These are phyloP conservation scores for Lepidochitona cinerea DNA, from an alignment of 2,888 invertebrate species.

Conservation along the genomic window DNA sequence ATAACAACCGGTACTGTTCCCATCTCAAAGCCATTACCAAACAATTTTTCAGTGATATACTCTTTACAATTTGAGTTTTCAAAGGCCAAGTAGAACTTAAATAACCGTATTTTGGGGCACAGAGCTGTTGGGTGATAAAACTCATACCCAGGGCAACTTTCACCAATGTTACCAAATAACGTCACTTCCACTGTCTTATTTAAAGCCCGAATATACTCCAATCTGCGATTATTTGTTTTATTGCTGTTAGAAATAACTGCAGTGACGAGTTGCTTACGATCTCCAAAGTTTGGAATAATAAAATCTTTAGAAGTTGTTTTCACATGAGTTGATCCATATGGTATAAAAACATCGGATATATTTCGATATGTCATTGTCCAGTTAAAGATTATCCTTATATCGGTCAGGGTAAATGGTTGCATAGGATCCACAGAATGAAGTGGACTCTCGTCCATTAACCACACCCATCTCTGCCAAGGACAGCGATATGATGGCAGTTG, in stretches of 20 bases:
- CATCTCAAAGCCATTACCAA: background rate
- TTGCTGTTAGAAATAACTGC: background rate
- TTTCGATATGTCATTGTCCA: constrained; percentile 4
- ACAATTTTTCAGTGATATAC: background rate
- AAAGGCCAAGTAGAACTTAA: background rate
- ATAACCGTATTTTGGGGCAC: background rate
- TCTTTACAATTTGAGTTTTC: constrained; percentile 4
- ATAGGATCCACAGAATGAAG: background rate
- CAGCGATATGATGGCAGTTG: background rate
- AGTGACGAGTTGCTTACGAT: too few relatives aligned
- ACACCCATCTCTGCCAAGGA: background rate
- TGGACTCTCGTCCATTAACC: background rate
- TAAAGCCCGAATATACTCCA: background rate
- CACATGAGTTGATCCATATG: background rate
- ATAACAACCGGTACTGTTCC: constrained; percentile 3
- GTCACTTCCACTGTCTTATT: background rate
- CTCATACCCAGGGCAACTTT: background rate
- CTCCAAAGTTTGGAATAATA: too few relatives aligned
- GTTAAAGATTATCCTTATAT: background rate
- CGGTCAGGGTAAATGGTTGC: background rate
- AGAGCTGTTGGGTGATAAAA: too few relatives aligned
- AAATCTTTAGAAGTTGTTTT: too few relatives aligned
- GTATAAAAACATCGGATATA: background rate
- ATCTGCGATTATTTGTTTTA: background rate
- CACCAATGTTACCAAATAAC: background rate